Evolutionary conservation across 2,888 invertebrate genomes (phyloP), one percentile per base, ranked within the genome.

Genomic region (Andrena hattorfiana): DNA sequence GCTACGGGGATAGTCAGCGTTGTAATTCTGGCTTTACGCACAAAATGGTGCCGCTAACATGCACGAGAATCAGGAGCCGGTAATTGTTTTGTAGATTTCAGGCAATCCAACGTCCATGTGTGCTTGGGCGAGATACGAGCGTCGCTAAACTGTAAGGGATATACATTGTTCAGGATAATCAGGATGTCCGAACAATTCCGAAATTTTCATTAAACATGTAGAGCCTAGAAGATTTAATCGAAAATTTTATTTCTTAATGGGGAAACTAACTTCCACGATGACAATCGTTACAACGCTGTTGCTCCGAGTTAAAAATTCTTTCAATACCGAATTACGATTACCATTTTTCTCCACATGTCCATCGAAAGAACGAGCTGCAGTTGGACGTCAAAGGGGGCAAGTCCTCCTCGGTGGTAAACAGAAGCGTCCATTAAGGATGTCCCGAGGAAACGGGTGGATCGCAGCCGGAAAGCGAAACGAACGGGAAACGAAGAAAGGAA

Each of bases 41-140:
- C 48, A 72, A 81, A 81, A 78, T 62, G 59, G 74, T 16, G 54
- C 23, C 35, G 26, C 30, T 20, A 56, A 51, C 20, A 48, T 7
- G 32, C 13, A 2, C 30, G 26, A 28, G 48, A 67, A 67, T 42
- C 48, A 28, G 32, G 32, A 77, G 8, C 30, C 42, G 70, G 79
- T 56, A 74, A 74, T 74, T 74, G 68, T 68, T 59, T 74, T 67
- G 32, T 30, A 59, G 68, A 74, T 49, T 74, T 74, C 60, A 42
- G 54, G 59, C 74, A 48, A 68, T 60, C 26, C 60, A 48, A 23
- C 23, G 59, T 59, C 30, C 59, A 28, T 13, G 71, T 62, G 32
- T 62, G 30, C 20, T 32, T 30, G 49, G 28, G 23, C n/a, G 48
- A 62, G 49, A 28, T 16, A 32, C 48, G 16, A 49, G 13, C n/a